These are phyloP conservation scores for Leucoraja ocellata DNA, from an alignment of 2,797 vertebrate species.

Conservation along the genomic window DNA sequence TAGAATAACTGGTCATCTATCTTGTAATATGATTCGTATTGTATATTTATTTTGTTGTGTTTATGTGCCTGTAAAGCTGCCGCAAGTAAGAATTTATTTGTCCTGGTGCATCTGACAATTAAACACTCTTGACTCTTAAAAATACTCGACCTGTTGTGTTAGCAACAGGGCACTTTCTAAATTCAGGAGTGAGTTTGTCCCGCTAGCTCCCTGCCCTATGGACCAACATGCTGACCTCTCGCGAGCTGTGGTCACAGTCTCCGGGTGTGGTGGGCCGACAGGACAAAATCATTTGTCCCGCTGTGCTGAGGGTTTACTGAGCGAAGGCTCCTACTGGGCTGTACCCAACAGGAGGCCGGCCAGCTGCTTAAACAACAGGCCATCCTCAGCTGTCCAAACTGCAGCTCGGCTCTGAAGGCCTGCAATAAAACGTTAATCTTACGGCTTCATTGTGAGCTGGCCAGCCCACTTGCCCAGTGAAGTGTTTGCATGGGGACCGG, in stretches of 20 bases:
- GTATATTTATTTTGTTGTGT: too few species aligned
- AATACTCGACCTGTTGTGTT: not conserved
- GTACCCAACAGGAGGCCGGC: not conserved
- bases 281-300: not conserved
- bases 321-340: not conserved
- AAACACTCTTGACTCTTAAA: too few species aligned
- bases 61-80: too few species aligned
- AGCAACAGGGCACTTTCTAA: not conserved
- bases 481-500: not conserved
- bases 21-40: too few species aligned
- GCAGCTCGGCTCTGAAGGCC: not conserved
- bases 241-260: too few species aligned
- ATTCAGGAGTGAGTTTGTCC: not conserved
- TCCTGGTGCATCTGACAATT: too few species aligned
- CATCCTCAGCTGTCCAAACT: conserved; percentile 24
- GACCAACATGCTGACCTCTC: not conserved
- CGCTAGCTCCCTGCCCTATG: too few species aligned
- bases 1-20: too few species aligned
- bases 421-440: conserved; percentile 17
- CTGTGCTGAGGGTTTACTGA: not conserved
- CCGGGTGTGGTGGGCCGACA: not conserved
- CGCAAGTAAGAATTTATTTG: too few species aligned
- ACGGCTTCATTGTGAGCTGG: not conserved
- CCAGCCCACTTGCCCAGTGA: not conserved
- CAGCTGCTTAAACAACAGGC: conserved; percentile 17